Percentiles rank a stretch among this genome's conserved stretches.
Evolutionary conservation across 2,113 vertebrate genomes (phyloP).

Genomic region (Protomyctophum bolini): DNA sequence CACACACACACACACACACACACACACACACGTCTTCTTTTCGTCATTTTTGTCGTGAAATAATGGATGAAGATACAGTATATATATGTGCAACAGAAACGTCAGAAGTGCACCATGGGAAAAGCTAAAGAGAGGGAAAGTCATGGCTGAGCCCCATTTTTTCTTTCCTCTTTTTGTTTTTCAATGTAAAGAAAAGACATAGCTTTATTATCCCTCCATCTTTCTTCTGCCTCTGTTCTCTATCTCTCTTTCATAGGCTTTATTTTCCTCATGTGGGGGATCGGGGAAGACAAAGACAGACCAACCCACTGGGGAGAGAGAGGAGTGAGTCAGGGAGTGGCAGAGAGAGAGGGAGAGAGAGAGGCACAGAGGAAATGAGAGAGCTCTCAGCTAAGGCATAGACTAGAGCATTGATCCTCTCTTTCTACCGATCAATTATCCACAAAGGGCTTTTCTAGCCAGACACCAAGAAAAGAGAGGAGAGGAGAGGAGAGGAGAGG

Average conservation of each 20-base stretch:
- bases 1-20: too few relatives aligned
- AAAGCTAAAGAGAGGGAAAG: not conserved
- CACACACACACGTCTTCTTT: not conserved
- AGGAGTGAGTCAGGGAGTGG: not conserved
- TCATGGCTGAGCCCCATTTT: not conserved
- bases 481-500: constrained; percentile 48
- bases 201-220: constrained; percentile 19
- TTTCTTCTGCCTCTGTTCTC: not conserved
- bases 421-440: constrained; percentile 77
- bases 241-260: constrained; percentile 15
- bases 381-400: constrained; percentile 69
- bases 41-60: not conserved
- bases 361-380: constrained; percentile 72
- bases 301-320: constrained; percentile 38
- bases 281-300: constrained; percentile 54
- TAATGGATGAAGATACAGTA: not conserved
- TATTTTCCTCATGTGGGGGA: constrained; percentile 34
- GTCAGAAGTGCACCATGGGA: constrained; percentile 24
- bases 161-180: constrained; percentile 16
- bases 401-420: constrained; percentile 69
- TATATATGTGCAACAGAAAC: not conserved
- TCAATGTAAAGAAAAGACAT: constrained; percentile 23
- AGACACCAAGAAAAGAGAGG: constrained; percentile 65
- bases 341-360: constrained; percentile 25
- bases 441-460: constrained; percentile 77